phyloP scores from a whole-genome alignment of 2,797 vertebrate species.

The Glossophaga mutica region DNA sequence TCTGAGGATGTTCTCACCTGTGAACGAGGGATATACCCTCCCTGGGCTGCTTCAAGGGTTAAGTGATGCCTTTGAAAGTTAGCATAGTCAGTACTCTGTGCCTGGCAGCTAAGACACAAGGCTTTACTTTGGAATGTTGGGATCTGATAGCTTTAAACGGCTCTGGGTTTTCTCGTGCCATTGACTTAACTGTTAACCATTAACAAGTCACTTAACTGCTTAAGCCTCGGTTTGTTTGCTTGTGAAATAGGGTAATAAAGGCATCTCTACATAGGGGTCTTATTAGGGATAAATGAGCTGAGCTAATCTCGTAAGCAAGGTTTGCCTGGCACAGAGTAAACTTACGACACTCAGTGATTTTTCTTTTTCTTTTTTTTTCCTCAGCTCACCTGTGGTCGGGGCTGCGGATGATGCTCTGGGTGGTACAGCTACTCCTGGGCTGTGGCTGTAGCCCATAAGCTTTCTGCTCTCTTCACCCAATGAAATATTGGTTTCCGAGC shows the following conservation, averaged over 20 bases:
- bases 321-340: neutral
- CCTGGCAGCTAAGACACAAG: neutral
- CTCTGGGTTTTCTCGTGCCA: neutral
- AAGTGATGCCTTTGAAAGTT: neutral
- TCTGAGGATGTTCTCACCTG: neutral
- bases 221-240: neutral
- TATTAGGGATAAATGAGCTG: neutral
- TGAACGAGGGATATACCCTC: neutral
- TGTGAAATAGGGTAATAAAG: neutral
- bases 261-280: neutral
- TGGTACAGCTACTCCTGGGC: neutral
- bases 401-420: no score
- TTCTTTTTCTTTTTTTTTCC: neutral
- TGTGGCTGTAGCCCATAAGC: neutral
- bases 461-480: neutral
- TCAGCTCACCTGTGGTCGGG: neutral
- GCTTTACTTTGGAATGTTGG: neutral
- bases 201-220: neutral
- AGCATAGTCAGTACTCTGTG: rapidly evolving
- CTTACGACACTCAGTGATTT: neutral
- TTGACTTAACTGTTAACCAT: neutral
- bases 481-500: neutral
- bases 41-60: neutral
- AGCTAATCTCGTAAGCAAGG: neutral
- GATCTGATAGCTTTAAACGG: neutral